Base-by-base conservation (phyloP, 1,140 invertebrate genomes). In the Lordiphosa collinella region DNA sequence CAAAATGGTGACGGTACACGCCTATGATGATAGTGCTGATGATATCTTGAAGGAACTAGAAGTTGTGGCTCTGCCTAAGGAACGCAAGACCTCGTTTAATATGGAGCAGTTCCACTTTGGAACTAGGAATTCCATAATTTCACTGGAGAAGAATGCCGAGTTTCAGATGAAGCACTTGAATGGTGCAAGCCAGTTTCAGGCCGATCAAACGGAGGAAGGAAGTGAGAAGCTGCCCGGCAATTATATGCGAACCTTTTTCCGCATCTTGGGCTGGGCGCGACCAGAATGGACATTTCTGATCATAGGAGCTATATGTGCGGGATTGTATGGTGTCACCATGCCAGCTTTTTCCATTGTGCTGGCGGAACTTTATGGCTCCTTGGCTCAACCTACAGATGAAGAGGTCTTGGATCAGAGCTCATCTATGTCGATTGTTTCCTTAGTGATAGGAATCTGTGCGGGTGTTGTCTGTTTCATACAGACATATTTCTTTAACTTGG, bases 311-410 rank as follows among this genome's bases (percentile, higher is more conserved):
- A 60, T 96, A 1, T 92, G 93, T 2, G 93, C 95, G 1, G 88
- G 93, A 0, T 88, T 93, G 4, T 93, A 93, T 44, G 96, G 96
- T 2, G 91, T 92, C 0, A 92, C 93, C 6, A 93, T 95, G 66
- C 96, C 96, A 0, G 91, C 92, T 3, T 97, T 96, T 86, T 94
- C 95, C 0, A 90, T 98, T 6, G 84, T 97, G 0, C 95, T 97
- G 78, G 95, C 95, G 18, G 94, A 97, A 76, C 93, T 97, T 22
- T 92, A 95, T 52, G 93, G 93, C 56, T 82, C 87, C 0, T 53
- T 89, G 14, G 71, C 65, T 89, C 92, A 52, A 76, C 89, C 80
- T 2, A 91, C 95, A 46, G 89, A 91, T 4, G 88, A 92, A 1
- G 90, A 90, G 55, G 92, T 95, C 1, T 89, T 91, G 2, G 37